These are phyloP conservation scores for Fundulus diaphanus DNA, from an alignment of 2,797 vertebrate species.

Conservation along the genomic window DNA sequence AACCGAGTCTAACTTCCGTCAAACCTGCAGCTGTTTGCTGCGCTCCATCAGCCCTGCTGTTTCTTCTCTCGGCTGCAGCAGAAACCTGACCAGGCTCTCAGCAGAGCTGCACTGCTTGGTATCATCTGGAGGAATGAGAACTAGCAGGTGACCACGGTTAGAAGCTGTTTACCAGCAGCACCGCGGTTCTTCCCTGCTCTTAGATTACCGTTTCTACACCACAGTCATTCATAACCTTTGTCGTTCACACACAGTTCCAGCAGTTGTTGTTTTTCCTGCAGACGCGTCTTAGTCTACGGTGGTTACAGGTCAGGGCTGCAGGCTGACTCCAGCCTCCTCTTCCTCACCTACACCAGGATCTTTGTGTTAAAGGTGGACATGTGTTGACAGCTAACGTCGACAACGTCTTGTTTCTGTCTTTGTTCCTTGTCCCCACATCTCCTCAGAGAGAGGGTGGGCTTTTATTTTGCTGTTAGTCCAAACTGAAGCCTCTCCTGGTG, in stretches of 20 bases:
- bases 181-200: not conserved
- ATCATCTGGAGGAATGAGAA: too few species aligned
- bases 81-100: not conserved
- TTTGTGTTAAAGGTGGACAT: not conserved
- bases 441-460: not conserved
- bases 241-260: not conserved
- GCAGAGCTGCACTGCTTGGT: too few species aligned
- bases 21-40: not conserved
- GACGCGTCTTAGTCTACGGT: not conserved
- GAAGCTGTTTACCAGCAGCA: too few species aligned
- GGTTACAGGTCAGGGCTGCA: too few species aligned
- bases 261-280: not conserved
- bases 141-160: too few species aligned
- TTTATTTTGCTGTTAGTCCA: not conserved
- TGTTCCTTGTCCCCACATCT: not conserved
- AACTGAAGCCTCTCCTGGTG: constrained; percentile 3
- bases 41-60: not conserved
- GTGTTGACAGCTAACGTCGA: too few species aligned
- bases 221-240: too few species aligned
- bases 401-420: not conserved
- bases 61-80: not conserved
- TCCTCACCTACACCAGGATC: too few species aligned
- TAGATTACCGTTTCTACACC: too few species aligned
- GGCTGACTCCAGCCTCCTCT: not conserved
- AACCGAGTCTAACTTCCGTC: not conserved